Percentiles rank a stretch among this genome's conserved stretches.
These are phyloP conservation scores for Micromys minutus DNA, from an alignment of 2,113 vertebrate species.

Conservation along the genomic window DNA sequence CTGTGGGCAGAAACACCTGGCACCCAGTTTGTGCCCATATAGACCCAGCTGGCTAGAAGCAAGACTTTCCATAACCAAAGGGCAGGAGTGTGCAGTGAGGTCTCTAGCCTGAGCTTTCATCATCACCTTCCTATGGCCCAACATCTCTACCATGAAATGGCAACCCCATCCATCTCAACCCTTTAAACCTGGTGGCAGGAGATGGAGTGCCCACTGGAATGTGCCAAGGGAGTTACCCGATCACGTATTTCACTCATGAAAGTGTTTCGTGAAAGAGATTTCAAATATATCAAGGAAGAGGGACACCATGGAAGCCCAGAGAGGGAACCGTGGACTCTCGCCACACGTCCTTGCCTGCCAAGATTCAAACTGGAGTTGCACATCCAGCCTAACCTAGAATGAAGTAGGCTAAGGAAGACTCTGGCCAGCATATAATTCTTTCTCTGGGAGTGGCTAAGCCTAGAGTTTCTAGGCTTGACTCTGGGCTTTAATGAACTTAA, in stretches of 20 bases:
- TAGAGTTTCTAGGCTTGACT: background rate
- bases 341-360: background rate
- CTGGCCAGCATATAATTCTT: background rate
- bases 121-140: background rate
- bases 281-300: conserved; percentile 22
- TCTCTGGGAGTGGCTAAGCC: background rate
- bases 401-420: background rate
- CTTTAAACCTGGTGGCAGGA: background rate
- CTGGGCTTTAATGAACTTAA: conserved; percentile 12
- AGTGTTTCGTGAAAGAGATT: conserved; percentile 25
- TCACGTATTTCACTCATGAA: conserved; percentile 6
- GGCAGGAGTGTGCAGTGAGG: background rate
- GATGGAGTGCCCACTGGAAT: conserved; percentile 27
- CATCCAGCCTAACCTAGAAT: background rate
- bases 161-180: background rate
- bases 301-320: background rate
- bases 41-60: background rate
- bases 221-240: background rate
- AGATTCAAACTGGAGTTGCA: background rate
- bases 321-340: background rate
- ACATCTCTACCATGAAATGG: background rate
- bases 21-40: conserved; percentile 7
- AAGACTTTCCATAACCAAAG: background rate
- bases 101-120: background rate
- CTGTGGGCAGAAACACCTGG: conserved; percentile 29